Conservation (phyloP, 2,113 vertebrate genomes). For the Passer domesticus region DNA sequence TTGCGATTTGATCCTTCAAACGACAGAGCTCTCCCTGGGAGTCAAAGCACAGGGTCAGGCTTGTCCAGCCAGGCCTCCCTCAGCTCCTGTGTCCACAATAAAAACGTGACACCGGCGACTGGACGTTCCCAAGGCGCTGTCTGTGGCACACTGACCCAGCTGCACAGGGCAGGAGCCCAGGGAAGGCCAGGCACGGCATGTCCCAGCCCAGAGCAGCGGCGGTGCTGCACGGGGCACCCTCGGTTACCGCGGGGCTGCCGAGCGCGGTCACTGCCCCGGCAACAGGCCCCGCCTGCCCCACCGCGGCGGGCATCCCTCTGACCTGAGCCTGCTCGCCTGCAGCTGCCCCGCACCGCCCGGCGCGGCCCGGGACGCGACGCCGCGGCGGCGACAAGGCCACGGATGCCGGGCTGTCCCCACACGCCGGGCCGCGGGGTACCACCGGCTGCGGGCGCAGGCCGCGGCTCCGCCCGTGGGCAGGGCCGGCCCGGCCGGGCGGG, state of each 20-base stretch:
- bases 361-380: neutral
- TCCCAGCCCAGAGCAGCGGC: neutral
- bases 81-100: accelerated
- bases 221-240: accelerated
- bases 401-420: neutral
- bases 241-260: accelerated
- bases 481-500: neutral
- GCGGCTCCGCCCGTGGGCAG: neutral
- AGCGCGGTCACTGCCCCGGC: neutral
- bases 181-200: accelerated
- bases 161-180: accelerated
- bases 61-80: neutral
- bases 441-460: neutral
- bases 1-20: neutral
- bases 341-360: neutral
- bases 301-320: neutral
- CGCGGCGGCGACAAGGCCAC: neutral
- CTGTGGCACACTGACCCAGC: neutral
- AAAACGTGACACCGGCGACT: accelerated
- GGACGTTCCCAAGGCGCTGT: neutral
- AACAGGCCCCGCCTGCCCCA: neutral
- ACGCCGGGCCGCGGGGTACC: neutral
- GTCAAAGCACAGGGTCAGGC: neutral
- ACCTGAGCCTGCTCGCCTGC: accelerated
- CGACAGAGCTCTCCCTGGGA: accelerated